Evolutionary conservation across 2,797 vertebrate species (phyloP).

Genomic region (Brachyalestes nurse): DNA sequence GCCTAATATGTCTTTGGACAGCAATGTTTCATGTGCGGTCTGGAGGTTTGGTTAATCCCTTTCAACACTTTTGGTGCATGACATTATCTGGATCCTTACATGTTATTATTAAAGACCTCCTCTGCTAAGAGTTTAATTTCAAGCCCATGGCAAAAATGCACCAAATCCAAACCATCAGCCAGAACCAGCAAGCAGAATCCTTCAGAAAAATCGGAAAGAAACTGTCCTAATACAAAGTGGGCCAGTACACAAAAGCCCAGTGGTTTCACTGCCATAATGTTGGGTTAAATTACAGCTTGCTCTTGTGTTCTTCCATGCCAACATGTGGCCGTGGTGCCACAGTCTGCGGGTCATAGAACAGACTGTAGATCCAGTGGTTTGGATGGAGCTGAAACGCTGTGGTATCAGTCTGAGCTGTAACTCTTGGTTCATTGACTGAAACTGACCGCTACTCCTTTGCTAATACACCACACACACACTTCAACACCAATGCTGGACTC

Average conservation of each 20-base stretch:
- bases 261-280: neutral
- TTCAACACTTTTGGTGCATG: neutral
- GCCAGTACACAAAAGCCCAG: neutral
- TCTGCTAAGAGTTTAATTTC: neutral
- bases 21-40: neutral
- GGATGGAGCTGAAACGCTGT: neutral
- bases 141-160: neutral
- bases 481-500: neutral
- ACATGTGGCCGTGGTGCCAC: neutral
- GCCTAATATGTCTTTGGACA: no score
- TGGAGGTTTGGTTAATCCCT: neutral
- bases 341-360: neutral
- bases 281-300: neutral
- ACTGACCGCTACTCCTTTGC: slow-evolving; percentile 19
- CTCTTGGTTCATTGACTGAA: slow-evolving; percentile 29
- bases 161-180: neutral
- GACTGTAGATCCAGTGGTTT: neutral
- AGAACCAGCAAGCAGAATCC: neutral
- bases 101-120: neutral
- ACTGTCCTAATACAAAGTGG: neutral
- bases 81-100: neutral
- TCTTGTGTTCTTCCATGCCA: neutral
- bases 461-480: slow-evolving; percentile 2
- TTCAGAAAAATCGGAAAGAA: neutral
- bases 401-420: slow-evolving; percentile 8